phyloP scores from a whole-genome alignment of 2,113 vertebrate species.

The Actenoides lindsayi region DNA sequence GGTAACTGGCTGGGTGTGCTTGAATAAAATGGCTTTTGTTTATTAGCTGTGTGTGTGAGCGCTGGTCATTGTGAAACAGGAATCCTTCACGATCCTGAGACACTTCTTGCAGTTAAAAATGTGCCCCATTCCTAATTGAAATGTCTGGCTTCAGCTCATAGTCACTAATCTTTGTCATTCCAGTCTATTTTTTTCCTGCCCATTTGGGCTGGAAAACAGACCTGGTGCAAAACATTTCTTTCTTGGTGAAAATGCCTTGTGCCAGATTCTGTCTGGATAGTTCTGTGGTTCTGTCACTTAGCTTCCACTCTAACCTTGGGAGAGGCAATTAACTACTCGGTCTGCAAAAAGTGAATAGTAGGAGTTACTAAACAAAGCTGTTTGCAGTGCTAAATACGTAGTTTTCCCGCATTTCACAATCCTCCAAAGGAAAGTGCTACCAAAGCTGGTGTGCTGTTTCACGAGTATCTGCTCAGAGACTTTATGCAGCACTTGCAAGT shows the following conservation, averaged over 20 bases:
- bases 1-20: too few species aligned
- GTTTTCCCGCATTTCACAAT: not conserved
- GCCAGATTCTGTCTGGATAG: not conserved
- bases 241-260: not conserved
- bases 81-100: too few species aligned
- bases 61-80: too few species aligned
- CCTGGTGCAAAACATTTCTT: not conserved
- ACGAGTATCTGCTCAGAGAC: not conserved
- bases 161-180: conserved; percentile 6
- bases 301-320: not conserved
- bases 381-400: not conserved
- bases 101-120: not conserved
- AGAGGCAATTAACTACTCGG: not conserved
- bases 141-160: not conserved
- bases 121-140: conserved; percentile 13
- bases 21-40: too few species aligned
- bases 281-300: not conserved
- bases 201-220: not conserved
- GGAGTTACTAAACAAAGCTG: not conserved
- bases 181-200: not conserved
- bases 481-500: not conserved
- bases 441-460: not conserved
- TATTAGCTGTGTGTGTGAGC: too few species aligned
- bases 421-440: not conserved
- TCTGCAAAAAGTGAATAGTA: not conserved